A percentile compares a stretch with the other conserved stretches of the same genome.
Conservation (phyloP, 2,888 invertebrate genomes). For the Spilosoma lubricipeda region DNA sequence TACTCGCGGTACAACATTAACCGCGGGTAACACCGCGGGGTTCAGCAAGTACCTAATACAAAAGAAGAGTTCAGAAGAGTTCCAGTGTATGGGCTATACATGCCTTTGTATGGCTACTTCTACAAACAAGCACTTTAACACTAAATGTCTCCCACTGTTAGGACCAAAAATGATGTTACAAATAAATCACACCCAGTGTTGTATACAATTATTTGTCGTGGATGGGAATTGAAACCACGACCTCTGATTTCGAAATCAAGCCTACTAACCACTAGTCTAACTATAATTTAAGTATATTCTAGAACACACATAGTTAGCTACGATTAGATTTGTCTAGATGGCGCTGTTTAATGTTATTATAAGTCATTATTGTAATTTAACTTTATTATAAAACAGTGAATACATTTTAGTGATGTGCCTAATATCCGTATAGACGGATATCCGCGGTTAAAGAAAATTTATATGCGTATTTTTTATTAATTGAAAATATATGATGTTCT, state of each 20-base stretch:
- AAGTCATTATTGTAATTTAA: no score
- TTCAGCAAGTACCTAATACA: no score
- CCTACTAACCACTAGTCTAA: no score
- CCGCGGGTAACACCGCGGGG: no score
- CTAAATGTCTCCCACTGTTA: no score
- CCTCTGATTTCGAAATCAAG: background rate
- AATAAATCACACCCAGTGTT: background rate
- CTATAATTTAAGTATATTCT: no score
- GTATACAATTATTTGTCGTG: background rate
- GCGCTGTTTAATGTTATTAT: background rate
- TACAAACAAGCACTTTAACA: no score
- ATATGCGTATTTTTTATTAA: background rate
- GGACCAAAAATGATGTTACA: background rate
- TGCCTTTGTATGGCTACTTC: no score
- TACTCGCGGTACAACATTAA: no score
- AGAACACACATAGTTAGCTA: background rate
- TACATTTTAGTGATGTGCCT: background rate
- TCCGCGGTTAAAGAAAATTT: background rate
- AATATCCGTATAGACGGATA: background rate
- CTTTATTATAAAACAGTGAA: no score
- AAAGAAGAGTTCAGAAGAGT: no score
- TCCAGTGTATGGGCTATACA: no score
- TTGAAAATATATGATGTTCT: background rate
- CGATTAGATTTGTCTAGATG: background rate
- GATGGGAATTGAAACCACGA: background rate